A percentile compares a stretch with the other conserved stretches of the same genome.
Conservation (phyloP, 2,113 vertebrate genomes). For the Pelusios castaneus region DNA sequence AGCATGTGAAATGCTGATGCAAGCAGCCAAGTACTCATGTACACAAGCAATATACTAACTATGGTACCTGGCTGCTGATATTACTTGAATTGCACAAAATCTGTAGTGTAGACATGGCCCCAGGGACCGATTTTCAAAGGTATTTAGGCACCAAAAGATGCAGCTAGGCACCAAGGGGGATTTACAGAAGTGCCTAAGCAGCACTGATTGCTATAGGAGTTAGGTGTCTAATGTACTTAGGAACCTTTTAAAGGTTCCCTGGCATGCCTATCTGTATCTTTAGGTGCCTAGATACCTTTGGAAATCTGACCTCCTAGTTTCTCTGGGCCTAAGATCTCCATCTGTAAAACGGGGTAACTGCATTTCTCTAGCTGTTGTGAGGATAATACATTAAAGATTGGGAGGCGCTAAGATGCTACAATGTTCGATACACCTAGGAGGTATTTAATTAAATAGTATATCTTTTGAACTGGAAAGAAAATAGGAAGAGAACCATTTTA, state of each 20-base stretch:
- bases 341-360: not conserved
- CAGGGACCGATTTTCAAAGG: slow-evolving; percentile 53
- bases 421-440: not conserved
- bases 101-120: not conserved
- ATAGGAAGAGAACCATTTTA: slow-evolving; percentile 72
- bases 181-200: slow-evolving; percentile 64
- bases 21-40: not conserved
- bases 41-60: not conserved
- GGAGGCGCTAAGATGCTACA: not conserved
- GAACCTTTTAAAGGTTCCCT: not conserved
- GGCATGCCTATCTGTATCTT: not conserved
- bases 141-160: slow-evolving; percentile 68
- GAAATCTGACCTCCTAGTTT: not conserved
- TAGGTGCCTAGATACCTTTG: not conserved
- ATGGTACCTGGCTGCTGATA: not conserved
- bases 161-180: slow-evolving; percentile 70
- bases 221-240: not conserved
- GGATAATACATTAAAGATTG: slow-evolving; percentile 15
- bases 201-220: not conserved
- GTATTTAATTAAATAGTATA: not conserved
- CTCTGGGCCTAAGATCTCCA: not conserved
- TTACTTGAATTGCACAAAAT: not conserved
- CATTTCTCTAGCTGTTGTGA: slow-evolving; percentile 34
- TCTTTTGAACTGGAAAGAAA: slow-evolving; percentile 62
- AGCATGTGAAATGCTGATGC: not conserved